Conservation (phyloP, 2,888 invertebrate genomes). For the Elmis aenea region DNA sequence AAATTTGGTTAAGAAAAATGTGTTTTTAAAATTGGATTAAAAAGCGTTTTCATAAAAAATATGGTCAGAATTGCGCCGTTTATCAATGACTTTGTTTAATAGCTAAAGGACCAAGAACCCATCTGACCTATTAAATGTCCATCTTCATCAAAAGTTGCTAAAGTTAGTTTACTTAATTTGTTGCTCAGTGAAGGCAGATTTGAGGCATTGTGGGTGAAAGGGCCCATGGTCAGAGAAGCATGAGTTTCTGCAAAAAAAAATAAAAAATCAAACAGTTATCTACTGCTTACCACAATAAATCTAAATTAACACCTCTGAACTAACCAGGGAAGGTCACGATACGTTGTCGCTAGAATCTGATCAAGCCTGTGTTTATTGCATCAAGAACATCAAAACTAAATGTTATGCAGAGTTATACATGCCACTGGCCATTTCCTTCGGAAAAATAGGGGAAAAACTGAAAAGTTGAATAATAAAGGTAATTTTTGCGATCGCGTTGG, state of each 20-base stretch:
- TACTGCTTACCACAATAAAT: neutral
- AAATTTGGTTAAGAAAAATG: no score
- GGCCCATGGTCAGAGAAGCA: slow-evolving; percentile 43
- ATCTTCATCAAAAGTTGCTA: slow-evolving; percentile 87
- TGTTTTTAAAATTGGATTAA: neutral
- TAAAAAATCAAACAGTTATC: neutral
- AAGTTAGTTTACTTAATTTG: slow-evolving; percentile 77
- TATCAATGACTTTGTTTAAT: slow-evolving; percentile 45
- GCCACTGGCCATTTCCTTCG: no score
- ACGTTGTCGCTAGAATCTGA: no score
- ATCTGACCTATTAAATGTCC: slow-evolving; percentile 83
- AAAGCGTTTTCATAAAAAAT: neutral
- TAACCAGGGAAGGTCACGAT: no score
- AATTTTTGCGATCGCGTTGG: no score
- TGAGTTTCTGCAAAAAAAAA: slow-evolving; percentile 43
- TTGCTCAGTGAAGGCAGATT: slow-evolving; percentile 69
- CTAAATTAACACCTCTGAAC: no score
- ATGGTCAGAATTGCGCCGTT: neutral
- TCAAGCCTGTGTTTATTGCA: no score
- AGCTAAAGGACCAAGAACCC: slow-evolving; percentile 74
- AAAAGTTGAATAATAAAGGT: no score
- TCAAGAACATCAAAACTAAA: no score
- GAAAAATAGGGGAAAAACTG: no score
- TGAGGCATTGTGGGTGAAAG: slow-evolving; percentile 43
- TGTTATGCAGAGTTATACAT: no score